Evolutionary conservation across 1,140 invertebrate species (phyloP), one percentile per base, ranked within the genome.

Genomic region (Tetragnatha versicolor): DNA sequence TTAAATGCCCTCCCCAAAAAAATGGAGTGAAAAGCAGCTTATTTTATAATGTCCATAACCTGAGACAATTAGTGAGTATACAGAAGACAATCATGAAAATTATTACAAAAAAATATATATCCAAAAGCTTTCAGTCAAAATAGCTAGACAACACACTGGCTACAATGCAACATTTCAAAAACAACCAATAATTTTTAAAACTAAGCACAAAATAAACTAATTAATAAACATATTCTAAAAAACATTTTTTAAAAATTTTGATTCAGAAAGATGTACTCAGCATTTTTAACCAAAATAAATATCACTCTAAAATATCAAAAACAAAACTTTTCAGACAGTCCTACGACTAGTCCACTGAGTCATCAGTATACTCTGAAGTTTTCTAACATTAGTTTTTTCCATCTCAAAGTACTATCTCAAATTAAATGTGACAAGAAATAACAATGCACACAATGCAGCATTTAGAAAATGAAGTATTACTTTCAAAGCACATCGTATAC

Each of bases 51-150:
- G 51, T 73, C 69, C 69, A 73, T 73, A 73, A 73, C 69, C 69
- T 73, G 69, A 73, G 69, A 73, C 69, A 73, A 73, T 73, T 73
- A 68, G 20, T 20, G 22, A 69, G 51, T 35, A 60, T 53, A 60
- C 69, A 73, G 37, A 73, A 73, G 69, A 60, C 69, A 73, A 58
- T 73, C 25, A 60, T 73, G 51, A 73, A 60, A 29, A n/a, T n/a
- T 73, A 33, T 70, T 73, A 73, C 69, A 73, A 73, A 73, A 73
- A 60, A 42, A 73, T 58, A 70, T 58, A 47, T 73, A 73, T 39
- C 47, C 69, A 73, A 45, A 69, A 69, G 66, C 66, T 5, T 69
- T 73, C 29, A 73, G 69, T 45, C 39, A 73, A 73, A 65, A 73
- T 60, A 55, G 63, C 63, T 66, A 66, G 45, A 69, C 66, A 47